phyloP scores from a whole-genome alignment of 2,888 invertebrate genomes.

The Torymus texanus region DNA sequence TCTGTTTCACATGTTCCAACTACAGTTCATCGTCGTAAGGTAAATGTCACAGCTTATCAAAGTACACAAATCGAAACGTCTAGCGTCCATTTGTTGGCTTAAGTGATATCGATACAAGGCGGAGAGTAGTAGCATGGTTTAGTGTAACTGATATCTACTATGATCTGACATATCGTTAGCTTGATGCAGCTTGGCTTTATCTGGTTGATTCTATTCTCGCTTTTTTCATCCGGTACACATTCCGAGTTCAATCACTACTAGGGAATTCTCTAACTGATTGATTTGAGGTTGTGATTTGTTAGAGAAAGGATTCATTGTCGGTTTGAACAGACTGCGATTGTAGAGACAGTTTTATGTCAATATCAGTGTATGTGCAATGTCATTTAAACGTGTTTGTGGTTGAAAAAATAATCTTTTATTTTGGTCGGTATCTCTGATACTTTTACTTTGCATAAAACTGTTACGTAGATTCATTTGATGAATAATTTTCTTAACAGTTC shows the following conservation, averaged over 20 bases:
- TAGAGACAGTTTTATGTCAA: constrained; percentile 9
- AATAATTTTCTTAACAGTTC: no score
- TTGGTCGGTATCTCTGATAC: not conserved
- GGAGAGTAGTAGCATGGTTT: no score
- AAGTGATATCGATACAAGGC: no score
- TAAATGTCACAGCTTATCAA: no score
- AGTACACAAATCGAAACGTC: no score
- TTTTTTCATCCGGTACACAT: not conserved
- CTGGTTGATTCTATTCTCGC: no score
- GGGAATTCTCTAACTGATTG: not conserved
- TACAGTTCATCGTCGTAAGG: no score
- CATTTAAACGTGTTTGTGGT: constrained; percentile 13
- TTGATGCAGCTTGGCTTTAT: no score
- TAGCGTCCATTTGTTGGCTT: no score
- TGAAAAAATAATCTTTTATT: constrained; percentile 15
- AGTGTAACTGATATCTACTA: not conserved
- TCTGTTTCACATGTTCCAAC: no score
- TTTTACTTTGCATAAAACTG: no score
- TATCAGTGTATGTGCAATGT: constrained; percentile 9
- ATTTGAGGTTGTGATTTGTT: constrained; percentile 3
- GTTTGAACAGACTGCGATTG: not conserved
- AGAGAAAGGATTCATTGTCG: constrained; percentile 14
- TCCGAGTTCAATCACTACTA: constrained; percentile 1
- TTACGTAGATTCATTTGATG: no score
- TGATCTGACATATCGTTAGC: not conserved